phyloP scores from a whole-genome alignment of 2,113 vertebrate genomes.

The Phaethornis superciliosus region DNA sequence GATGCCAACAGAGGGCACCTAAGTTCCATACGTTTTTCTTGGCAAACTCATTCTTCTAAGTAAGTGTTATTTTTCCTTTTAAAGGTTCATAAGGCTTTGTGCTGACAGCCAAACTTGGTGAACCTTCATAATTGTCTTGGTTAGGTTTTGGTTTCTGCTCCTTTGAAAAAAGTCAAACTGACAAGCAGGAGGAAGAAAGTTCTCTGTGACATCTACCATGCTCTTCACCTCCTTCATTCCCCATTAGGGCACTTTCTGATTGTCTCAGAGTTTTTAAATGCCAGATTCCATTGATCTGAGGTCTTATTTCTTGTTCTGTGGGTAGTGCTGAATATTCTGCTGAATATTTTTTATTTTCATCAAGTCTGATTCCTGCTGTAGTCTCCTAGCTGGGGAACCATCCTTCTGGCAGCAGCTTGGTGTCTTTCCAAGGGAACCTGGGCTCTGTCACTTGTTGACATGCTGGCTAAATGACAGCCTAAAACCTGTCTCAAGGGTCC shows the following conservation, averaged over 20 bases:
- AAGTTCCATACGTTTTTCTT: background rate
- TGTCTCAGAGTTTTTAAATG: background rate
- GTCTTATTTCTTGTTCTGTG: background rate
- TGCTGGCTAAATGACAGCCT: background rate
- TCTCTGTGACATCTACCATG: background rate
- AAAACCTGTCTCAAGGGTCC: background rate
- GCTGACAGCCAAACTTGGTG: background rate
- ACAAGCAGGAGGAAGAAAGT: background rate
- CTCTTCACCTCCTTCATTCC: background rate
- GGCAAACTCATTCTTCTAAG: background rate
- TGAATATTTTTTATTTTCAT: background rate
- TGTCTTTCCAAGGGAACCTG: background rate
- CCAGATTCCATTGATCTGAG: background rate
- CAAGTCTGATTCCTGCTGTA: background rate
- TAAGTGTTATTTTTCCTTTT: background rate
- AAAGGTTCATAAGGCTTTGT: background rate
- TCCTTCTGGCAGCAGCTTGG: background rate
- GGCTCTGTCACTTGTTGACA: background rate
- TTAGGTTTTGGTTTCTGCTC: background rate
- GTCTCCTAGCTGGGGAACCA: background rate
- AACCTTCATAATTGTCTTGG: background rate
- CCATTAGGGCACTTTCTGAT: background rate
- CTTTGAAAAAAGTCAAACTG: background rate
- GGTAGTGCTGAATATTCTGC: background rate
- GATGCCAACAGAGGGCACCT: conserved; percentile 46